A percentile compares a stretch with the other conserved stretches of the same genome.
phyloP scores from a whole-genome alignment of 2,888 invertebrate species.

The Brenthis ino region DNA sequence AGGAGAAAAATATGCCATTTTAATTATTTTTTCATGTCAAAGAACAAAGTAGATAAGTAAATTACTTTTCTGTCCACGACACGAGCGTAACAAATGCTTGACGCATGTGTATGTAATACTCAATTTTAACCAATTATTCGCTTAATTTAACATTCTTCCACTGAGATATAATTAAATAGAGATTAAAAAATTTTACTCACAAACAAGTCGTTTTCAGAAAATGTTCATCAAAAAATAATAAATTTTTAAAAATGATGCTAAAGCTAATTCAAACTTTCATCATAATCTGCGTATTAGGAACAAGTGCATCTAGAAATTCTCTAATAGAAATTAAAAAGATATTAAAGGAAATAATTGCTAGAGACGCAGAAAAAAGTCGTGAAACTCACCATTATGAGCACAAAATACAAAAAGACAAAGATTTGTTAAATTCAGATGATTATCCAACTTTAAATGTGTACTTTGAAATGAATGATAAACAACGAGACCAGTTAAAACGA shows the following conservation, averaged over 20 bases:
- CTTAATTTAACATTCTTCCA: constrained; percentile 35
- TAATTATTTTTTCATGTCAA: background rate
- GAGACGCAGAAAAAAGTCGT: background rate
- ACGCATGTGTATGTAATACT: constrained; percentile 21
- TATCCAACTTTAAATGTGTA: constrained; percentile 38
- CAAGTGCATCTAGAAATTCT: background rate
- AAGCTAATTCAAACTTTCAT: background rate
- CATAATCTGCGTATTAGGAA: background rate
- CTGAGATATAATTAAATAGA: constrained; percentile 24
- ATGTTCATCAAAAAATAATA: background rate
- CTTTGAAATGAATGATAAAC: constrained; percentile 27
- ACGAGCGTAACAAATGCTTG: constrained; percentile 14
- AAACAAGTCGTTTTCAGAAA: background rate
- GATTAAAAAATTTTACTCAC: constrained; percentile 28
- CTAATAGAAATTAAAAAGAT: constrained; percentile 12
- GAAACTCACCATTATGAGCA: background rate
- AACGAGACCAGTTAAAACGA: constrained; percentile 11
- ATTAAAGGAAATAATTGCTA: constrained; percentile 20
- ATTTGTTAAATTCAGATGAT: background rate
- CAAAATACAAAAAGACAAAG: background rate
- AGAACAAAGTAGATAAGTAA: background rate
- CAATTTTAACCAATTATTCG: constrained; percentile 37
- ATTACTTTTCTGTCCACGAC: constrained; percentile 32
- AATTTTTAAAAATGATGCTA: background rate
- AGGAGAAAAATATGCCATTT: background rate